Evolutionary conservation across 2,113 vertebrate species (phyloP).

Genomic region (Sturnus vulgaris): DNA sequence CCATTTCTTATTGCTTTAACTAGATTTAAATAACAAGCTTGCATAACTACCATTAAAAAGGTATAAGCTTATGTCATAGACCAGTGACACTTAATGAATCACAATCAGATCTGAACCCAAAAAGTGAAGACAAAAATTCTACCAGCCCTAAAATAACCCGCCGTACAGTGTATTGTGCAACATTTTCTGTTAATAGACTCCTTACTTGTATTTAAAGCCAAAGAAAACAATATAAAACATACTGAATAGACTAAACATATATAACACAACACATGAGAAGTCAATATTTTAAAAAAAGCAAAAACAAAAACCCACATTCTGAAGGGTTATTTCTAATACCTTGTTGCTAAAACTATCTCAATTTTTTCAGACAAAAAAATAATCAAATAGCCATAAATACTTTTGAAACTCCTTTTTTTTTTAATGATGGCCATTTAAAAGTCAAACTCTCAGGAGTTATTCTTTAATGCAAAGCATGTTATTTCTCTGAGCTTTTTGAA

Average conservation of each 20-base stretch:
- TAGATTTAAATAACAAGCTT: neutral
- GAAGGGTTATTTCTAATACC: neutral
- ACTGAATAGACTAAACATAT: neutral
- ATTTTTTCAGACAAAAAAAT: neutral
- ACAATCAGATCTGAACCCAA: neutral
- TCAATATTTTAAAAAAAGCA: neutral
- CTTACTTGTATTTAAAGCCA: neutral
- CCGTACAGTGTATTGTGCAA: neutral
- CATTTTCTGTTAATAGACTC: neutral
- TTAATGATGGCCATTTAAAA: neutral
- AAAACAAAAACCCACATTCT: neutral
- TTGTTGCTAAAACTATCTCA: neutral
- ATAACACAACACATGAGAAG: neutral
- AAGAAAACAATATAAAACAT: neutral
- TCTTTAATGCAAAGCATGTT: neutral
- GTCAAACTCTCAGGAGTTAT: neutral
- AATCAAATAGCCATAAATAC: neutral
- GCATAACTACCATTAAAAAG: neutral
- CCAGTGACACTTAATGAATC: neutral
- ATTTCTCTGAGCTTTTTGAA: neutral
- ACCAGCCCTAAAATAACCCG: neutral
- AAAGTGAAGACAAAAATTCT: neutral
- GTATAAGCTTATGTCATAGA: neutral
- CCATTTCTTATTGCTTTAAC: neutral
- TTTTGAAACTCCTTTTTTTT: neutral